Evolutionary conservation across 2,888 invertebrate species (phyloP), one percentile per base, ranked within the genome.

Genomic region (Cyrtodaria siliqua): DNA sequence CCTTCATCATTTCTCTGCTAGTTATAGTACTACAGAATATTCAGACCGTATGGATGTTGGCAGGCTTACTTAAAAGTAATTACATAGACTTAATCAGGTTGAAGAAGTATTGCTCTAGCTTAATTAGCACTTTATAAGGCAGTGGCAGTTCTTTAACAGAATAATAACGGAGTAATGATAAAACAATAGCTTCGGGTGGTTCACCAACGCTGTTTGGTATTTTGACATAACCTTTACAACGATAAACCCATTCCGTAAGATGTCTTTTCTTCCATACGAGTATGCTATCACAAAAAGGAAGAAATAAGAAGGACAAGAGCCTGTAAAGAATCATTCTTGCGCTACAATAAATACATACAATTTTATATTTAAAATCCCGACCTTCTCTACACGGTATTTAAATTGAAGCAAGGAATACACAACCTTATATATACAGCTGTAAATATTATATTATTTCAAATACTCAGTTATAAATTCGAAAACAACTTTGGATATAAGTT

Each of bases 331-430:
- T 55, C 73, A 64, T 44, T 79, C 73, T 68, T 79, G 78, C 78
- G 78, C 64, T 73, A 73, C 78, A 69, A 20, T 79, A 70, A 62
- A 44, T 70, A 55, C 73, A 79, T 73, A 73, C 66, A 76, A 63
- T 55, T 42, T 27, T 6, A 38, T 63, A 59, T 63, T 71, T 71
- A 63, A 71, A 71, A 63, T 50, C 50, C 62, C 57, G 26, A 29
- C 14, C 33, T 53, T 53, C 68, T 50, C 49, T 52, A 49, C 12
- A 55, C 14, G 57, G 49, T 56, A 73, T 73, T 73, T 73, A 73
- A 73, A 53, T 62, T 33, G 20, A n/a, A n/a, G n/a, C n/a, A n/a
- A n/a, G n/a, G n/a, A n/a, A n/a, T n/a, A n/a, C n/a, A n/a, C n/a
- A n/a, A n/a, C n/a, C n/a, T n/a, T n/a, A n/a, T n/a, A n/a, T n/a